Base-by-base conservation (phyloP, 1,140 invertebrate genomes). In the Drosophila arizonae region DNA sequence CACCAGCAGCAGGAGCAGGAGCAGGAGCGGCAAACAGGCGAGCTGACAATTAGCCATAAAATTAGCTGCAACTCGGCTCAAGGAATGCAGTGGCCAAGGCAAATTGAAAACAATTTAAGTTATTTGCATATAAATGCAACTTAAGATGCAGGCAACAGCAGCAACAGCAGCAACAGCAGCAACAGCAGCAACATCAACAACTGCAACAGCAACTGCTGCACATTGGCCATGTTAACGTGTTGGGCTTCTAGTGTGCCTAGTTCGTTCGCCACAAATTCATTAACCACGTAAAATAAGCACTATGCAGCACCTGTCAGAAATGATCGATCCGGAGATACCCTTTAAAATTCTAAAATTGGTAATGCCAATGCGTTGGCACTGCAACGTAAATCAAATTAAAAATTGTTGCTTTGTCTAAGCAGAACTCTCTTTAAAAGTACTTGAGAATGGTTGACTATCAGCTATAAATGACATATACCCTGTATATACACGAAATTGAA, bases 91-190 rank as follows among this genome's bases (percentile, higher is more conserved):
- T 62, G 69, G 54, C 75, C 76, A 71, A 74, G 60, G 72, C 84
- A 87, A 87, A 87, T 87, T 88, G 84, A 87, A 87, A 87, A 87
- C 84, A 87, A 87, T 87, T 88, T 87, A 84, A 88, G 84, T 77
- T 87, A 87, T 87, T 88, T 88, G 82, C 82, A 87, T 87, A 87
- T 87, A 87, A 87, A 87, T 87, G 84, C 70, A 87, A 87, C 79
- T 72, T 67, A 80, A 86, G 81, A 86, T 63, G 69, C 63, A 57
- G 79, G 67, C 67, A 66, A n/a, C 43, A 69, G 36, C 69, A 51
- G 17, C 69, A 52, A 10, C 52, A 43, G 6, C 62, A 24, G 6
- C 69, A 46, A 8, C 67, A 54, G 24, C 67, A 15, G 10, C 43
- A 51, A 11, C 33, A 33, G 0, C 52, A 54, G 26, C 36, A 58